These are phyloP conservation scores for Mercenaria mercenaria DNA, from an alignment of 1,140 invertebrate species.

Conservation along the genomic window DNA sequence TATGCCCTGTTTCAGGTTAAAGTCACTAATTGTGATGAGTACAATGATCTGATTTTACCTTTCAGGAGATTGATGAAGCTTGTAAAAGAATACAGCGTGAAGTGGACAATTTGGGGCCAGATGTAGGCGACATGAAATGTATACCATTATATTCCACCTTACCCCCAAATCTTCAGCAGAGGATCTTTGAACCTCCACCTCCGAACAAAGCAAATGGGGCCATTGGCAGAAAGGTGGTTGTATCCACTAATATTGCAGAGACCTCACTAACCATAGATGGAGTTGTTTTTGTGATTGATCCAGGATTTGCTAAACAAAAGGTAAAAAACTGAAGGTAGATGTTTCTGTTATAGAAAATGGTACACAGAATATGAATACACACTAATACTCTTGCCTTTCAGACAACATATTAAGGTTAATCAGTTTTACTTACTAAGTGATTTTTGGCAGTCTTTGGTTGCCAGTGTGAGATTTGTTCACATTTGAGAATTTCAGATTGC, in stretches of 20 bases:
- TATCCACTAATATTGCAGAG: conserved; percentile 99
- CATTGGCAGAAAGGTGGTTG: conserved; percentile 97
- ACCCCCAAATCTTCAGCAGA: conserved; percentile 98
- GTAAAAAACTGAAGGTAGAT: conserved; percentile 85
- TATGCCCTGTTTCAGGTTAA: no score
- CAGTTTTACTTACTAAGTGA: background rate
- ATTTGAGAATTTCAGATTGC: background rate
- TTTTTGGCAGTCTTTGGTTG: background rate
- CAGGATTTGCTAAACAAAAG: conserved; percentile 99
- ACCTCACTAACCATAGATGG: conserved; percentile 99
- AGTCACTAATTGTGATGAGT: no score
- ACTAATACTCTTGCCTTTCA: no score
- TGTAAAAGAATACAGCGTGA: conserved; percentile 99
- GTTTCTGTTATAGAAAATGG: no score
- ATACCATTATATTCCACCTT: conserved; percentile 99
- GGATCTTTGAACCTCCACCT: conserved; percentile 98
- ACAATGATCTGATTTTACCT: no score
- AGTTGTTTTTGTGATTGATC: conserved; percentile 99
- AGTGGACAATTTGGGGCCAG: conserved; percentile 98
- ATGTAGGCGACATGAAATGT: conserved; percentile 99
- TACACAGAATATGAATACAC: no score
- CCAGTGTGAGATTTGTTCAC: background rate
- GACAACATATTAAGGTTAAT: no score
- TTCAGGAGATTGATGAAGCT: conserved; percentile 99
- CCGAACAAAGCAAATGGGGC: conserved; percentile 96